A percentile compares a stretch with the other conserved stretches of the same genome.
Evolutionary conservation across 1,140 invertebrate genomes (phyloP).

Genomic region (Psix sp.): DNA sequence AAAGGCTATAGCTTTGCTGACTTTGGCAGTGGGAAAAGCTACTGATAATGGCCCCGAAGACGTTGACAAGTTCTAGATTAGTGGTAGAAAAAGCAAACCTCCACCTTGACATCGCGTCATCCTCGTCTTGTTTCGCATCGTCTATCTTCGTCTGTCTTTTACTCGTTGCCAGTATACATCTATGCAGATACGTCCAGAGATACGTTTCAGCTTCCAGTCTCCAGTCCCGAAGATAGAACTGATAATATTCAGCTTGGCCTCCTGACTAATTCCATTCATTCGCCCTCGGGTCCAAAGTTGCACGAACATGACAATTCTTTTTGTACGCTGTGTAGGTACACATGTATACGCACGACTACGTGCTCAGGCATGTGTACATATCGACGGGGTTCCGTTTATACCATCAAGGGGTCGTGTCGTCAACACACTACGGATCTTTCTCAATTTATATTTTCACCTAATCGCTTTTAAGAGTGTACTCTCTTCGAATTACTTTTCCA

Average conservation of each 20-base stretch:
- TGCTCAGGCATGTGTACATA: slow-evolving; percentile 5
- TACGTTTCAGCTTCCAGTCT: slow-evolving; percentile 74
- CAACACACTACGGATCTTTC: slow-evolving; percentile 42
- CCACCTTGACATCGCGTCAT: slow-evolving; percentile 10
- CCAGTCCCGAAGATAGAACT: slow-evolving; percentile 73
- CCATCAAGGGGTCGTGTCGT: slow-evolving; percentile 48
- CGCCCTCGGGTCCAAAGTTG: slow-evolving; percentile 60
- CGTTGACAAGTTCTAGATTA: too few species aligned
- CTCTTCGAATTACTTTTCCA: slow-evolving; percentile 38
- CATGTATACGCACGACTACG: slow-evolving; percentile 1
- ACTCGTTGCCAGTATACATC: slow-evolving; percentile 60
- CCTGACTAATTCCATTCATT: slow-evolving; percentile 78
- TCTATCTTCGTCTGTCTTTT: slow-evolving; percentile 32
- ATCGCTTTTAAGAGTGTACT: slow-evolving; percentile 57
- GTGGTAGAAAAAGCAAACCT: too few species aligned
- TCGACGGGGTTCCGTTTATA: slow-evolving; percentile 41
- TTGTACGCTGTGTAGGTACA: slow-evolving; percentile 28
- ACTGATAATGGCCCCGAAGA: too few species aligned
- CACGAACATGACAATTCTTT: slow-evolving; percentile 55
- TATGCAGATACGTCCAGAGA: slow-evolving; percentile 75
- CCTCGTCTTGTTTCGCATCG: slow-evolving; percentile 18
- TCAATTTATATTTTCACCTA: slow-evolving; percentile 59
- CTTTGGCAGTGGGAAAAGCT: too few species aligned
- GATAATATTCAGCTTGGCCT: slow-evolving; percentile 77
- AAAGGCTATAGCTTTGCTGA: too few species aligned